Evolutionary conservation across 2,113 vertebrate genomes (phyloP).

Genomic region (Ascaphus truei): DNA sequence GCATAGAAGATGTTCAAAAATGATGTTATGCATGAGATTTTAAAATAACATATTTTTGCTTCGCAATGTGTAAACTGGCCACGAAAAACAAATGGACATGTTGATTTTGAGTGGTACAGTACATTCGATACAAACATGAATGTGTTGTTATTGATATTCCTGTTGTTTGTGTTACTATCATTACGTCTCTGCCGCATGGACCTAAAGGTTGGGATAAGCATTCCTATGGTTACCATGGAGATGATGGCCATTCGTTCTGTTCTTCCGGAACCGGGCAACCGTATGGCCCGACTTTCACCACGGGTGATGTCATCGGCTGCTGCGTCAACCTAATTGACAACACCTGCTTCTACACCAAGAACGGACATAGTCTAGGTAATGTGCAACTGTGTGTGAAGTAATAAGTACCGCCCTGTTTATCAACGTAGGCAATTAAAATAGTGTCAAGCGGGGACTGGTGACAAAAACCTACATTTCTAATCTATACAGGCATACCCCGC

Average conservation of each 20-base stretch:
- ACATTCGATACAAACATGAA: no score
- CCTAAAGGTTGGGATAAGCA: conserved; percentile 78
- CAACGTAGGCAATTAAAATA: no score
- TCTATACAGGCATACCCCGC: no score
- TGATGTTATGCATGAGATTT: no score
- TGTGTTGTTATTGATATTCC: no score
- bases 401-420: not conserved
- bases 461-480: no score
- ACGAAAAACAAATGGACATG: no score
- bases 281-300: conserved; percentile 77
- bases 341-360: conserved; percentile 82
- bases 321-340: conserved; percentile 82
- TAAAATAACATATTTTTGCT: no score
- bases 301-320: conserved; percentile 78
- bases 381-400: conserved; percentile 9
- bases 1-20: no score
- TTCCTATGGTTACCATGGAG: conserved; percentile 81
- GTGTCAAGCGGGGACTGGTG: no score
- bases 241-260: conserved; percentile 80
- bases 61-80: no score
- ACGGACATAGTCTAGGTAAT: conserved; percentile 79
- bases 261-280: conserved; percentile 79
- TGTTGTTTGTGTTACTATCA: not conserved
- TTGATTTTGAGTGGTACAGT: no score
- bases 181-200: not conserved